These are phyloP conservation scores for Loxodonta africana DNA, from an alignment of 2,113 vertebrate species.

Conservation along the genomic window DNA sequence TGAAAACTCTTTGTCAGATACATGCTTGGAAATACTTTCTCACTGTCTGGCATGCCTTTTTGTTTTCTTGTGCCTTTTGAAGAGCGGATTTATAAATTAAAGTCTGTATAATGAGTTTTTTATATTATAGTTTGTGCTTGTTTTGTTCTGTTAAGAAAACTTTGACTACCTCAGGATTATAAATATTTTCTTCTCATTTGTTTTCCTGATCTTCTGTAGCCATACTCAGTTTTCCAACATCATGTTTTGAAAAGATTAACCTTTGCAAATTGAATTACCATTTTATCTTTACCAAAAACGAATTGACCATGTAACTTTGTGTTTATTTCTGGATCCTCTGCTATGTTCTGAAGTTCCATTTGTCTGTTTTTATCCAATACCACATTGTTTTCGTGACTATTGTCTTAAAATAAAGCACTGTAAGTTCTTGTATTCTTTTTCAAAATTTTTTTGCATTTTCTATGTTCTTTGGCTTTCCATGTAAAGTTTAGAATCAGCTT, in stretches of 20 bases:
- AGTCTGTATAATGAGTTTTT: neutral
- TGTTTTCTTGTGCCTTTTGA: neutral
- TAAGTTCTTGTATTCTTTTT: neutral
- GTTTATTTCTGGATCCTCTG: neutral
- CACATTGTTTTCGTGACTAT: neutral
- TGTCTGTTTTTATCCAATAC: neutral
- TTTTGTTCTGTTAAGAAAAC: conserved; percentile 16
- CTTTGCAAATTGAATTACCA: neutral
- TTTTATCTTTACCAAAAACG: neutral
- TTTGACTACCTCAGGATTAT: neutral
- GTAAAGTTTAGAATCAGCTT: neutral
- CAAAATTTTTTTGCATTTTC: neutral
- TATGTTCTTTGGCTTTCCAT: neutral
- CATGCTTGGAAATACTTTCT: neutral
- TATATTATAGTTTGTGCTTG: neutral
- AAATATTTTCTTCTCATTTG: neutral
- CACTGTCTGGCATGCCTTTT: neutral
- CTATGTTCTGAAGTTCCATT: neutral
- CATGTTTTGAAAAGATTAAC: neutral
- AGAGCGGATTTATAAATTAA: neutral
- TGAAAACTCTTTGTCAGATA: neutral
- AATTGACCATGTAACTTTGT: neutral
- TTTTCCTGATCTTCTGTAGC: neutral
- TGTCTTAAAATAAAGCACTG: neutral
- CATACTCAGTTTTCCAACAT: neutral